Conservation (phyloP, 2,113 vertebrate species). For the Empidonax alnorum region DNA sequence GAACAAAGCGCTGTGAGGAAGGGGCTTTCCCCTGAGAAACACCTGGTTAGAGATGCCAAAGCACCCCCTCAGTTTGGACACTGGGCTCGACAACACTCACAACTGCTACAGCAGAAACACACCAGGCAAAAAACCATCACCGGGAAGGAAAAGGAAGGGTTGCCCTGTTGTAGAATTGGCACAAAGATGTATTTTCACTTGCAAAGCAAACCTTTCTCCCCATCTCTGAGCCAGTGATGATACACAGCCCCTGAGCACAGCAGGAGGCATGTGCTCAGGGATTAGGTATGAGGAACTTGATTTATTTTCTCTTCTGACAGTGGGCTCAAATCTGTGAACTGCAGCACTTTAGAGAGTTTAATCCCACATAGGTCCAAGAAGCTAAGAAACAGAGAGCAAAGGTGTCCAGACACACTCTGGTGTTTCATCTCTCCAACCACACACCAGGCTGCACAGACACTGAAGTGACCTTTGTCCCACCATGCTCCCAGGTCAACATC, state of each 20-base stretch:
- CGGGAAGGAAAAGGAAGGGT: not conserved
- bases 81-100: not conserved
- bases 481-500: not conserved
- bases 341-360: not conserved
- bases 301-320: not conserved
- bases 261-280: not conserved
- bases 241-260: not conserved
- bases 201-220: not conserved
- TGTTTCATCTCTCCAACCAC: not conserved
- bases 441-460: not conserved
- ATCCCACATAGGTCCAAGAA: not conserved
- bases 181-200: not conserved
- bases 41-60: not conserved
- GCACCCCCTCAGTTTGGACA: not conserved
- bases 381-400: not conserved
- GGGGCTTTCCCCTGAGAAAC: not conserved
- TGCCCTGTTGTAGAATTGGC: not conserved
- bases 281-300: not conserved
- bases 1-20: not conserved
- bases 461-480: not conserved
- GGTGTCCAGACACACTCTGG: not conserved
- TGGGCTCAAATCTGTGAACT: not conserved
- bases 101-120: not conserved
- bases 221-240: not conserved
- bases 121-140: not conserved